Base-by-base conservation (phyloP, 1,140 invertebrate species). In the Marisa cornuarietis region DNA sequence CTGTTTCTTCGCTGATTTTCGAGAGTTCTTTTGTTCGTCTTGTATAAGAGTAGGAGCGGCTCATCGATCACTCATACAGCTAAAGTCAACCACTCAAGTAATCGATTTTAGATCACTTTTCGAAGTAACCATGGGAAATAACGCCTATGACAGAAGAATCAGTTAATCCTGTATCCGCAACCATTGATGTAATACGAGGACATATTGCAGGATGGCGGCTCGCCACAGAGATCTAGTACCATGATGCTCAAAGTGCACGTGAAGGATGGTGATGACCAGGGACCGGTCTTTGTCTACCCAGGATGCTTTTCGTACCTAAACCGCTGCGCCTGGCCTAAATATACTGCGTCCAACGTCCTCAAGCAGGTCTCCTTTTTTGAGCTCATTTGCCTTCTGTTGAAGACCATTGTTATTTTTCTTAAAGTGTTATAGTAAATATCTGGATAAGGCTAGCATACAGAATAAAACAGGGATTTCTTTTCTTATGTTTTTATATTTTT, bases 181-280 rank as follows among this genome's bases (percentile, higher is more conserved):
- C 54, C 0, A 18, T 11, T 58, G 54, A 58, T 1, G 54, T 4
- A 11, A 58, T 58, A 5, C 9, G 16, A 49, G 51, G 8, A 54
- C 51, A 7, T 31, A 20, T 79, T 49, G 8, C 79, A 80, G 79
- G 79, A 80, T 52, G 65, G 52, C 0, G 79, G 26, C 26, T 54
- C 72, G 14, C 72, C 63, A 62, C 72, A 18, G 11, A 26, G 31
- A 8, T 61, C 42, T 51, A 68, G 54, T 26, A 79, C 42, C 31
- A n/a, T 71, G 9, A 16, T 24, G 10, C 54, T 72, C 7, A 74
- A 0, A 11, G 66, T 80, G 26, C 26, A 74, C 26, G 72, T 82
- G 31, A 69, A 54, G 54, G 81, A 82, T 51, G 77, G 77, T 11
- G 78, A 82, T 72, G 81, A 82, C 78, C 77, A 82, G 54, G 81